A percentile compares a stretch with the other conserved stretches of the same genome.
Evolutionary conservation across 2,113 vertebrate species (phyloP).

Genomic region (Lycaon pictus): DNA sequence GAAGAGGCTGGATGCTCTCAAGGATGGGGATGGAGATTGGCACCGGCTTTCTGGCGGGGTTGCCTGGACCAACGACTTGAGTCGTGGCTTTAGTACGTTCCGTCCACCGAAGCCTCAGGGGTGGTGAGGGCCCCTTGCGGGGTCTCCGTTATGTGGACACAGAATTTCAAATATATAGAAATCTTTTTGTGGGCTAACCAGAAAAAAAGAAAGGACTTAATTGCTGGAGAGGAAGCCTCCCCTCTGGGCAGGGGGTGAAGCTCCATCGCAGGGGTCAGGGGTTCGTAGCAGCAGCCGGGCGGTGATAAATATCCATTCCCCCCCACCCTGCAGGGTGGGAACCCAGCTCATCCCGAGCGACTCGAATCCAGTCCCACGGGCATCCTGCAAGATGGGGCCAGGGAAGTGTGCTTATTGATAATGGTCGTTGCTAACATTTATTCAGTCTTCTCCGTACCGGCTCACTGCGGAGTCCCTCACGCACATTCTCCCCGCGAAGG

Average conservation of each 20-base stretch:
- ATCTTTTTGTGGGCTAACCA: neutral
- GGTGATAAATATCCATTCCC: accelerated
- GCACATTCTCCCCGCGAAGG: accelerated
- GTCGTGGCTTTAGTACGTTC: accelerated
- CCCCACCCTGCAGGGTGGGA: neutral
- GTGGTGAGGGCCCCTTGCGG: accelerated
- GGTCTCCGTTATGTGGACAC: neutral
- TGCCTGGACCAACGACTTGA: too few relatives aligned
- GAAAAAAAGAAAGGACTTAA: neutral
- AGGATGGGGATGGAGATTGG: neutral
- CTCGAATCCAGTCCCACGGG: neutral
- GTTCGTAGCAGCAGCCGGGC: neutral
- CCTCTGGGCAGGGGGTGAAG: neutral
- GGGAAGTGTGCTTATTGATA: too few relatives aligned
- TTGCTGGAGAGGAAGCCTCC: neutral
- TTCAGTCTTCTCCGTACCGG: neutral
- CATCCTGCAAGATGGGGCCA: too few relatives aligned
- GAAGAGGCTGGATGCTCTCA: neutral
- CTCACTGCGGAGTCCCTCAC: neutral
- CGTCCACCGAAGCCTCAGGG: neutral
- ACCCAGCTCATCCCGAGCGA: neutral
- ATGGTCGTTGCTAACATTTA: accelerated
- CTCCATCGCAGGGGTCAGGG: accelerated
- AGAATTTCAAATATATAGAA: neutral
- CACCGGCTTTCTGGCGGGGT: accelerated